Base-by-base conservation (phyloP, 1,140 invertebrate species). In the Coelopa frigida region DNA sequence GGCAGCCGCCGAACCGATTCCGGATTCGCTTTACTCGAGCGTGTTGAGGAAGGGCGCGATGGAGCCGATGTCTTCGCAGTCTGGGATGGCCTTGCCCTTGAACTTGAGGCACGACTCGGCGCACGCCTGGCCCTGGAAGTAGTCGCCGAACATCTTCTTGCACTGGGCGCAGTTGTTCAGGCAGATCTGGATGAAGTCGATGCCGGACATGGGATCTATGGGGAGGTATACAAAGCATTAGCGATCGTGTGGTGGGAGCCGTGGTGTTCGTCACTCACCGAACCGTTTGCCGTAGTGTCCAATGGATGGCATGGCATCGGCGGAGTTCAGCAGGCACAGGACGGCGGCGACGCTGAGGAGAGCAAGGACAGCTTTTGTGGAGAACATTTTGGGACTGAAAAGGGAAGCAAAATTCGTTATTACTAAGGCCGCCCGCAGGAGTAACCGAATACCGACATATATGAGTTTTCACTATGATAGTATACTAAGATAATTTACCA, bases 151-250 rank as follows among this genome's bases (percentile, higher is more conserved):
- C 80, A 89, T 89, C 61, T 85, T 87, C 62, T 87, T 87, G 70
- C 87, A 90, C 58, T 89, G 87, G 0, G 84, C 86, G 58, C 88
- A 92, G 68, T 91, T 92, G 52, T 86, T 79, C 31, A 89, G 82
- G 61, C 87, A 89, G 21, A 85, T 58, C 49, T 68, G 64, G 43
- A 68, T 65, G 6, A 59, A 68, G 46, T 68, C 64, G 37, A 68
- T 62, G 48, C 64, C 61, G 7, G 54, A 50, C 55, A 67, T 64
- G 26, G 62, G 44, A 55, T 67, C 63, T 67, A 20, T 15, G 14
- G 11, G 21, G 24, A 49, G 20, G 29, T 20, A 18, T 32, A 43
- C 3, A 36, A 27, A 27, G 26, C 20, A 27, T 40, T 26, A 32
- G 37, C 3, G 0, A 36, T 22, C 33, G 5, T 8, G 3, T 40